Evolutionary conservation across 2,797 vertebrate species (phyloP).

Genomic region (Smutsia gigantea): DNA sequence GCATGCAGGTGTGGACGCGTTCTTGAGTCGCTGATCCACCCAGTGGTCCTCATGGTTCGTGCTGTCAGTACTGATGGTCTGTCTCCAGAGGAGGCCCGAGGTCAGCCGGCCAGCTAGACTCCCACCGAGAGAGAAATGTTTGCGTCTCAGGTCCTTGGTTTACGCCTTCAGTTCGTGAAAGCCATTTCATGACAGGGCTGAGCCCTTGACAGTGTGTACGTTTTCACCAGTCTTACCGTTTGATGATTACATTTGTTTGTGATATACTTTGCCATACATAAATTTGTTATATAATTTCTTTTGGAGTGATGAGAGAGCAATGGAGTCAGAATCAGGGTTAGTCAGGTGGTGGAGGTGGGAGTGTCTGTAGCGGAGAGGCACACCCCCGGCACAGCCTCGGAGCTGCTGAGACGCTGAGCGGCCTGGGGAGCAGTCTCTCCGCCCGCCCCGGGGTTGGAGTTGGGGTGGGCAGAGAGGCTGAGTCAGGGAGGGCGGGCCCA

Average conservation of each 20-base stretch:
- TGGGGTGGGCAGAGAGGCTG: slow-evolving; percentile 56
- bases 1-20: fast-evolving
- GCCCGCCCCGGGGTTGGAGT: neutral
- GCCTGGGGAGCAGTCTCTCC: neutral
- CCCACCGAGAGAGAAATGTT: neutral
- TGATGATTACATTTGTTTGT: slow-evolving; percentile 39
- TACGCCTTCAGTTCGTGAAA: neutral
- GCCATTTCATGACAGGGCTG: neutral
- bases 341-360: slow-evolving; percentile 59
- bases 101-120: neutral
- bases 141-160: too few species aligned
- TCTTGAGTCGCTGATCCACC: neutral
- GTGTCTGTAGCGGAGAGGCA: slow-evolving; percentile 14
- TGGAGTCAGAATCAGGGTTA: slow-evolving; percentile 68
- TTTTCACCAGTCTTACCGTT: neutral
- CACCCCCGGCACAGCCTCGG: neutral
- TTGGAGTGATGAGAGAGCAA: neutral
- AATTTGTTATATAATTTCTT: slow-evolving; percentile 17
- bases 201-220: neutral
- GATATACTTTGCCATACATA: neutral
- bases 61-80: fast-evolving
- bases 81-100: neutral
- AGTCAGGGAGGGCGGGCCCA: slow-evolving; percentile 59
- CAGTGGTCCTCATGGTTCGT: fast-evolving
- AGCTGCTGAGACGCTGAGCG: neutral